Conservation (phyloP, 2,888 invertebrate species). For the Petrolisthes manimaculis region DNA sequence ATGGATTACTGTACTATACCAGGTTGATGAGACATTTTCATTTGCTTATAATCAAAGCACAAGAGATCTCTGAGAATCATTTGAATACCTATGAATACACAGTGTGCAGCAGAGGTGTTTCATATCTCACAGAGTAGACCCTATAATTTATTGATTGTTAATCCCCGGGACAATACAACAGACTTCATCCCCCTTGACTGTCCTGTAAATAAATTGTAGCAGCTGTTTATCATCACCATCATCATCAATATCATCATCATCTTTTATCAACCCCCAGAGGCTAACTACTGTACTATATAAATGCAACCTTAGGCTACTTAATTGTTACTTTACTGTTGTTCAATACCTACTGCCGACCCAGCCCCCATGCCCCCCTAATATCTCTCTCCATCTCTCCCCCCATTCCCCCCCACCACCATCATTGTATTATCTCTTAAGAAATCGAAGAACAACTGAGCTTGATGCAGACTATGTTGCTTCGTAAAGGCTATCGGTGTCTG, state of each 20-base stretch:
- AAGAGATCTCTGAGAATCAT: conserved; percentile 1
- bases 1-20: too few relatives aligned
- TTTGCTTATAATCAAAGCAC: background rate
- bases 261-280: conserved; percentile 10
- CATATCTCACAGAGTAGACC: background rate
- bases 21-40: too few relatives aligned
- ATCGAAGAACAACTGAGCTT: conserved; percentile 34
- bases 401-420: background rate
- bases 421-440: conserved; percentile 15
- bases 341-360: too few relatives aligned
- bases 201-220: conserved; percentile 11
- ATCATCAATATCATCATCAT: too few relatives aligned
- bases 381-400: background rate
- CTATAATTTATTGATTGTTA: background rate
- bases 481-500: conserved; percentile 44
- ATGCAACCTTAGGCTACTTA: conserved; percentile 9
- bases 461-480: conserved; percentile 34
- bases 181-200: background rate
- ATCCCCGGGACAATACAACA: background rate
- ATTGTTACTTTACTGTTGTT: too few relatives aligned
- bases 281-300: background rate
- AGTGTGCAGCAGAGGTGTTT: background rate
- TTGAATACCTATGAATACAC: background rate
- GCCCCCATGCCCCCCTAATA: background rate
- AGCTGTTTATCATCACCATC: background rate